Evolutionary conservation across 2,113 vertebrate genomes (phyloP).

Genomic region (Cranoglanis bouderius): DNA sequence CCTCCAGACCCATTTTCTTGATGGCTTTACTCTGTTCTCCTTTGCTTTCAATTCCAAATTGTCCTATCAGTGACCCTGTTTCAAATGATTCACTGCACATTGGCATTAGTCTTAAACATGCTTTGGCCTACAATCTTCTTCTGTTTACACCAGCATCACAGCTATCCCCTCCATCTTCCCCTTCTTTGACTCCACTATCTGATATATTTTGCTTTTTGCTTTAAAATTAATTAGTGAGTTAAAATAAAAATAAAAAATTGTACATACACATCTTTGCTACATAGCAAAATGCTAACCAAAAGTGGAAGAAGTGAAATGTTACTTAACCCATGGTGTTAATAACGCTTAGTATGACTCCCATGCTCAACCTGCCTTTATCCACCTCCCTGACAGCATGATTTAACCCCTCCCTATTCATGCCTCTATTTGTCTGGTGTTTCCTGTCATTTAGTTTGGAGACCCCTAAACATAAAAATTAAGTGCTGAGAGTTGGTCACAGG

Average conservation of each 20-base stretch:
- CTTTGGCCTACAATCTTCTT: neutral
- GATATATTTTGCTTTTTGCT: neutral
- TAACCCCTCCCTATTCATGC: neutral
- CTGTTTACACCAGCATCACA: neutral
- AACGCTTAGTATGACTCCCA: neutral
- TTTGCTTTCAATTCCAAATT: neutral
- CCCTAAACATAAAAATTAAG: no score
- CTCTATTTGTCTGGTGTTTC: neutral
- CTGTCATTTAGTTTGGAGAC: neutral
- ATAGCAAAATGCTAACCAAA: no score
- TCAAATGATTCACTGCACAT: neutral
- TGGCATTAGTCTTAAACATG: neutral
- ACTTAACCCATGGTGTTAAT: neutral
- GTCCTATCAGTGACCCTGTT: neutral
- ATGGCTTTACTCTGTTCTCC: neutral
- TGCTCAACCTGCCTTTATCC: neutral
- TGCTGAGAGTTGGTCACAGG: neutral
- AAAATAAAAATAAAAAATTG: no score
- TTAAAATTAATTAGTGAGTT: neutral
- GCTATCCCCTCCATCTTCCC: neutral
- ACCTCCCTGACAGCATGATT: neutral
- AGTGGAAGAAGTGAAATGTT: neutral
- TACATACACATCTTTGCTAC: no score
- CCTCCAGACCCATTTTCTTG: neutral
- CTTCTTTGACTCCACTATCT: neutral